phyloP scores from a whole-genome alignment of 2,797 vertebrate species.

The Takifugu ocellatus region DNA sequence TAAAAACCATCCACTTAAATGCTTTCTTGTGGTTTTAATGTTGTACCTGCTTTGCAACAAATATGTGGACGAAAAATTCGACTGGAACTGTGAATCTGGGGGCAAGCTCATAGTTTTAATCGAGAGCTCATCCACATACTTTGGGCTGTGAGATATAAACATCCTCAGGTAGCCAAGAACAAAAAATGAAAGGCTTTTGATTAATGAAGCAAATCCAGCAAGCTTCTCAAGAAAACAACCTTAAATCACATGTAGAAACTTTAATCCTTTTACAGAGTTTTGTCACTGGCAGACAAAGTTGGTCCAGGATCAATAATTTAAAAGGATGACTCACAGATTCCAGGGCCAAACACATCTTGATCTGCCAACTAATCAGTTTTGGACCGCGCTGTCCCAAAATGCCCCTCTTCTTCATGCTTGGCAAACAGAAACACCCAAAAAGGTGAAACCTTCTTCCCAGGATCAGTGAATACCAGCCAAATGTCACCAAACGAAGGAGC shows the following conservation, averaged over 20 bases:
- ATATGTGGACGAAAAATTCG: too few relatives aligned
- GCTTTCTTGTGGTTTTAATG: too few relatives aligned
- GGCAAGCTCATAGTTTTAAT: too few relatives aligned
- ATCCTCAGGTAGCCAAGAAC: too few relatives aligned
- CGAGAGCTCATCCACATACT: too few relatives aligned
- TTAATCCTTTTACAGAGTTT: constrained; percentile 44
- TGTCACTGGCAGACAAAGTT: constrained; percentile 34
- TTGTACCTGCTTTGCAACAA: too few relatives aligned
- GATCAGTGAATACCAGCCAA: constrained; percentile 24
- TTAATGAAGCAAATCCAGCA: too few relatives aligned
- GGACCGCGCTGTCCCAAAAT: constrained; percentile 8
- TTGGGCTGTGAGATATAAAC: too few relatives aligned
- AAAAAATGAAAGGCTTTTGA: too few relatives aligned
- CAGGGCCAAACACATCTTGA: constrained; percentile 39
- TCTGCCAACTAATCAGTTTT: constrained; percentile 26
- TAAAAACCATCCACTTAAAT: too few relatives aligned
- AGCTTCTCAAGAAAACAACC: constrained; percentile 20
- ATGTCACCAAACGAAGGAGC: constrained; percentile 35
- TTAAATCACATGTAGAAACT: constrained; percentile 45
- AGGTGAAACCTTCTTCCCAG: constrained; percentile 4
- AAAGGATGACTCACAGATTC: constrained; percentile 30
- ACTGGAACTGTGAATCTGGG: too few relatives aligned
- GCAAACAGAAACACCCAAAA: constrained; percentile 31
- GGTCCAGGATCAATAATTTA: constrained; percentile 54
- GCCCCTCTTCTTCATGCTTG: constrained; percentile 20